Evolutionary conservation across 2,888 invertebrate genomes (phyloP).

Genomic region (Polylopha cassiicola): DNA sequence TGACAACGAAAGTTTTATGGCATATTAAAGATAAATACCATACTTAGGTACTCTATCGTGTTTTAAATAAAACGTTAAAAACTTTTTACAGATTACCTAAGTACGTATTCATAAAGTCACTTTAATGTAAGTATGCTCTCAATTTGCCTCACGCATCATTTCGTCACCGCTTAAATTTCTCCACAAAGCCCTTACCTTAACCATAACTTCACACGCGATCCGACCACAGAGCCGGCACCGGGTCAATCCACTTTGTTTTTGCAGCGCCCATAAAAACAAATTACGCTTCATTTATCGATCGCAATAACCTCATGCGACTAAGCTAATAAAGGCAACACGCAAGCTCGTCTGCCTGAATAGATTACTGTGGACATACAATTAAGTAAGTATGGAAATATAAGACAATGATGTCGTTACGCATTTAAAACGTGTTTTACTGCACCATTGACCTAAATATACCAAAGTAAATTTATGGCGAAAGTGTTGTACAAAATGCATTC

Average conservation of each 20-base stretch:
- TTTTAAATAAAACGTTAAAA: no score
- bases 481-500: no score
- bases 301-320: constrained; percentile 61
- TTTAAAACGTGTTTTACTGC: constrained; percentile 23
- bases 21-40: no score
- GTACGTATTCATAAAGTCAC: no score
- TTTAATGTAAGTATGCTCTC: no score
- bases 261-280: constrained; percentile 68
- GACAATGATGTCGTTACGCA: constrained; percentile 23
- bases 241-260: constrained; percentile 75
- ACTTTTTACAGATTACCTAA: no score
- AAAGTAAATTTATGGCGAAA: no score
- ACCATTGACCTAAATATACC: no score
- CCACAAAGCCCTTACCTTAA: constrained; percentile 24
- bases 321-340: constrained; percentile 56
- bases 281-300: constrained; percentile 69
- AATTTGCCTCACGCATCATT: neutral
- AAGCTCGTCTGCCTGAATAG: constrained; percentile 28
- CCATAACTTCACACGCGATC: constrained; percentile 57
- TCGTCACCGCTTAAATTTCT: constrained; percentile 4
- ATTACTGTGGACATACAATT: constrained; percentile 16
- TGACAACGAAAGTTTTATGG: no score
- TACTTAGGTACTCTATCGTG: no score
- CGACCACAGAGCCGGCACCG: constrained; percentile 49
- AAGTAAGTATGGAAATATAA: constrained; percentile 10